phyloP scores from a whole-genome alignment of 2,888 invertebrate genomes.

The Meteorus cinctellus region DNA sequence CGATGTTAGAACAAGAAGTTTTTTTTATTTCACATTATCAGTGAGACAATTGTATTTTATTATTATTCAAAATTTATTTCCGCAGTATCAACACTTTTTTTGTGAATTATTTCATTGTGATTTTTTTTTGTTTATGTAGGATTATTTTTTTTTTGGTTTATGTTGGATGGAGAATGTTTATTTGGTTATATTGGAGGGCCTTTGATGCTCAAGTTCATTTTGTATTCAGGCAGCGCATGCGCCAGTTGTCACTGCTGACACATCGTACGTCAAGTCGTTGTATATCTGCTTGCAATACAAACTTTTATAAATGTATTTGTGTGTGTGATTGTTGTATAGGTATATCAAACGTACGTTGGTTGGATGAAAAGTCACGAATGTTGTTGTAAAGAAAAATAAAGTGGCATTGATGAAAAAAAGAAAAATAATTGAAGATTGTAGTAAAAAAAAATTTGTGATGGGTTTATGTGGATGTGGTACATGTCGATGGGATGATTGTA shows the following conservation, averaged over 20 bases:
- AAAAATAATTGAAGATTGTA: constrained; percentile 36
- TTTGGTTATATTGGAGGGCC: not conserved
- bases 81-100: not conserved
- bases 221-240: constrained; percentile 72
- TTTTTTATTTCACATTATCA: not conserved
- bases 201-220: constrained; percentile 61
- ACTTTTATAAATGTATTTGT: constrained; percentile 4
- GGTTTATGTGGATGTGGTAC: not conserved
- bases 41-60: no score
- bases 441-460: not conserved
- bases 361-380: not conserved
- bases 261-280: constrained; percentile 71
- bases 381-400: constrained; percentile 41
- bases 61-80: no score
- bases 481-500: not conserved
- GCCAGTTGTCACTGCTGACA: constrained; percentile 74
- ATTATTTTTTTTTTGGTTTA: not conserved
- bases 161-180: no score
- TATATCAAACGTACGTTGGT: not conserved
- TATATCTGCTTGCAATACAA: not conserved
- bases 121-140: not conserved
- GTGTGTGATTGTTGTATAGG: not conserved
- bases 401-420: constrained; percentile 56
- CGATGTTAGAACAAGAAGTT: no score
- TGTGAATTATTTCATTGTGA: not conserved